phyloP scores from a whole-genome alignment of 1,140 invertebrate species.

The Drosophila funebris region DNA sequence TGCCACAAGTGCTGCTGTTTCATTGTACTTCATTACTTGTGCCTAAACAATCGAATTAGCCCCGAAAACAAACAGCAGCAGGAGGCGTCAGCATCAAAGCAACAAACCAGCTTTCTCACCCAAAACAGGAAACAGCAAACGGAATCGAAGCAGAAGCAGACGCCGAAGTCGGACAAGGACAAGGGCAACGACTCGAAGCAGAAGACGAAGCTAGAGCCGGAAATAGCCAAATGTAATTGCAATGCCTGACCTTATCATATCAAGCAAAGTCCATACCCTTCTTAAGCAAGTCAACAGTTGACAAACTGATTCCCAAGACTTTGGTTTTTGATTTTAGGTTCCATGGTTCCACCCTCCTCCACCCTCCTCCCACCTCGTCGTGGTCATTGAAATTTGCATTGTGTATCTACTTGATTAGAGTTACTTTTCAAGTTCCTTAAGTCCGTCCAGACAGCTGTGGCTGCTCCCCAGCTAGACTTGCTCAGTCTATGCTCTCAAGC shows the following conservation, averaged over 20 bases:
- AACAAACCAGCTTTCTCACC: background rate
- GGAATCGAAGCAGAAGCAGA: too few relatives aligned
- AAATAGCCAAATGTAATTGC: conserved; percentile 22
- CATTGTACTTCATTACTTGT: conserved; percentile 46
- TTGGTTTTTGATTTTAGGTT: background rate
- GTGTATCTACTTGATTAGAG: conserved; percentile 46
- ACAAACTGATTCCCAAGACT: background rate
- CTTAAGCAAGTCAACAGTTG: background rate
- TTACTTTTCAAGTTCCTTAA: conserved; percentile 16
- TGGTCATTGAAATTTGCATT: conserved; percentile 23
- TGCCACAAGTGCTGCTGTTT: conserved; percentile 28
- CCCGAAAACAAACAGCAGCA: conserved; percentile 34
- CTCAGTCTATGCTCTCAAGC: background rate
- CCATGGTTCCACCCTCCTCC: background rate
- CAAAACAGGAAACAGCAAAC: background rate
- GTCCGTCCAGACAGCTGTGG: conserved; percentile 21
- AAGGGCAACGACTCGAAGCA: too few relatives aligned
- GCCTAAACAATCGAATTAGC: conserved; percentile 67
- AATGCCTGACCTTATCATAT: background rate
- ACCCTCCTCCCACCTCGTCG: background rate
- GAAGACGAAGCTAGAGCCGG: background rate
- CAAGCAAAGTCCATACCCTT: background rate
- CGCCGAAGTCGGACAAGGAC: too few relatives aligned
- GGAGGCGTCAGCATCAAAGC: conserved; percentile 23
- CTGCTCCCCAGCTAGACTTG: conserved; percentile 2